Conservation (phyloP, 2,797 vertebrate genomes). For the Fringilla coelebs region DNA sequence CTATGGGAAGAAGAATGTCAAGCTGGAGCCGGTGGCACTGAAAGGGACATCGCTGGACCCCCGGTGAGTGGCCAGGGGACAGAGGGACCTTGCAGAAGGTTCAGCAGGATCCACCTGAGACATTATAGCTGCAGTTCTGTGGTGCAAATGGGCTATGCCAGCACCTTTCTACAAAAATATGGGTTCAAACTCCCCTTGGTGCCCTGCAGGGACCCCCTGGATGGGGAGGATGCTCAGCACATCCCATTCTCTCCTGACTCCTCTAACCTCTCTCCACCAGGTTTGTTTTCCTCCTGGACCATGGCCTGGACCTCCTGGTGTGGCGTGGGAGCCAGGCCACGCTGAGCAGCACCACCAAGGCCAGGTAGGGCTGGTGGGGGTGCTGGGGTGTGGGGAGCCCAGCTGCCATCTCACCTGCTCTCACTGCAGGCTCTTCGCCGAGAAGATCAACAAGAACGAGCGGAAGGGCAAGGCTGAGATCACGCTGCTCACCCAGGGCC, state of each 20-base stretch:
- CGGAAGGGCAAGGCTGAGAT: slow-evolving; percentile 95
- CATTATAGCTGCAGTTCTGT: background rate
- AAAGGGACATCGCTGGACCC: slow-evolving; percentile 91
- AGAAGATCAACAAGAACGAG: slow-evolving; percentile 99
- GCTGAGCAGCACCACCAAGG: slow-evolving; percentile 89
- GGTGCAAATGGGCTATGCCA: fast-evolving
- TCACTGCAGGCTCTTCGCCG: slow-evolving; percentile 85
- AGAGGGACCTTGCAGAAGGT: background rate
- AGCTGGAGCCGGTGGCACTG: slow-evolving; percentile 87
- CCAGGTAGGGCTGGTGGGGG: slow-evolving; percentile 77
- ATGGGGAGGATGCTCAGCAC: fast-evolving
- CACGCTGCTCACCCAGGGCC: slow-evolving; percentile 79
- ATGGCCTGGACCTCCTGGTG: slow-evolving; percentile 84
- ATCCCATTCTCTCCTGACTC: background rate
- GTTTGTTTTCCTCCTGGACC: slow-evolving; percentile 93
- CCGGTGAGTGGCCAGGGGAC: slow-evolving; percentile 73
- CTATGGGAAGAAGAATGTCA: slow-evolving; percentile 94
- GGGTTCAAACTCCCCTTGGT: background rate
- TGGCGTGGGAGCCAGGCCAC: slow-evolving; percentile 94
- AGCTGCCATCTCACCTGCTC: background rate
- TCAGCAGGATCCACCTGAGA: background rate
- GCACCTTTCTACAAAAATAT: background rate
- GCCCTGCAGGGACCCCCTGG: fast-evolving
- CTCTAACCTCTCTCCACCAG: slow-evolving; percentile 63
- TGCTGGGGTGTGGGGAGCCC: background rate